A percentile compares a stretch with the other conserved stretches of the same genome.
Evolutionary conservation across 2,113 vertebrate species (phyloP).

Genomic region (Solea senegalensis): DNA sequence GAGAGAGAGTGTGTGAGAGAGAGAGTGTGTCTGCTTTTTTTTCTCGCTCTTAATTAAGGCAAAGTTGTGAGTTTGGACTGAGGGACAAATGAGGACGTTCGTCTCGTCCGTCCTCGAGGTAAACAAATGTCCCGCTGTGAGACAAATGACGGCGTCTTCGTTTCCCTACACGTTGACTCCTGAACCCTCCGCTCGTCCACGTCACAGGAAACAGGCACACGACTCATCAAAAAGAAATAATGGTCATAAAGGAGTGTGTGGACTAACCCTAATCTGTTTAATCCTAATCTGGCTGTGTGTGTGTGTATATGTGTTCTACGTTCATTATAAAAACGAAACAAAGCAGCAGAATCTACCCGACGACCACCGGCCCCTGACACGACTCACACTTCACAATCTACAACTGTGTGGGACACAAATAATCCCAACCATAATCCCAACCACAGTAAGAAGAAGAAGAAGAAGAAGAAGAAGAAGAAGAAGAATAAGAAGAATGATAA

Average conservation of each 20-base stretch:
- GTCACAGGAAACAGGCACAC: neutral
- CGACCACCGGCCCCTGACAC: slow-evolving; percentile 33
- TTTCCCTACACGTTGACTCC: neutral
- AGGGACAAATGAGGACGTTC: neutral
- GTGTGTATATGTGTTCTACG: neutral
- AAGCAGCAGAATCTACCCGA: slow-evolving; percentile 9
- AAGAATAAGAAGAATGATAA: neutral
- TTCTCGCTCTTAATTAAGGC: neutral
- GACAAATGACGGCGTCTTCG: neutral
- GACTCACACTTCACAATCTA: slow-evolving; percentile 45
- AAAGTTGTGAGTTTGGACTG: neutral
- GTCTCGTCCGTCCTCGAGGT: neutral
- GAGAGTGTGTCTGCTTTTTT: neutral
- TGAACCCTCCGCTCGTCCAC: neutral
- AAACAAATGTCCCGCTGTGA: neutral
- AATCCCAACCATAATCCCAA: slow-evolving; percentile 14
- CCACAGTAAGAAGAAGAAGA: neutral
- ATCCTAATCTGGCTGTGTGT: neutral
- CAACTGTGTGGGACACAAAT: slow-evolving; percentile 37
- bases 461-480: neutral
- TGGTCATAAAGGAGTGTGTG: neutral
- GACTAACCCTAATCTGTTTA: slow-evolving; percentile 25
- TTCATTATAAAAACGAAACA: slow-evolving; percentile 21
- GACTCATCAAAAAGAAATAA: neutral
- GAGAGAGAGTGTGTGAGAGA: no score